Conservation (phyloP, 2,113 vertebrate species). For the Lipophrys pholis region DNA sequence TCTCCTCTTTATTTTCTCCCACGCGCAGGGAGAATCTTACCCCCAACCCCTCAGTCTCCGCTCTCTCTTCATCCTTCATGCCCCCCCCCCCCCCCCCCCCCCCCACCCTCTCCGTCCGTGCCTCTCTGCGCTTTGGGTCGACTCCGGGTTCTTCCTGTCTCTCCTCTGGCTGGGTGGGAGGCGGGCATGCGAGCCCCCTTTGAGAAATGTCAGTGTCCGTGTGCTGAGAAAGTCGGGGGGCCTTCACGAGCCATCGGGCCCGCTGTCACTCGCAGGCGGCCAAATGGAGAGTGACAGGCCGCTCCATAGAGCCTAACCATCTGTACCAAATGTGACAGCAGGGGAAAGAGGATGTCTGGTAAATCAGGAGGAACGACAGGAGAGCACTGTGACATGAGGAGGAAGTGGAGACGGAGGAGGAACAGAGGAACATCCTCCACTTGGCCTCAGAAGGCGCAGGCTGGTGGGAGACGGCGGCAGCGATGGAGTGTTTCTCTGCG, state of each 20-base stretch:
- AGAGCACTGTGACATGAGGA: slow-evolving; percentile 62
- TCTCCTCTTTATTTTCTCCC: neutral
- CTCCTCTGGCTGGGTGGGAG: slow-evolving; percentile 82
- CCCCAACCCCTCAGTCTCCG: slow-evolving; percentile 10
- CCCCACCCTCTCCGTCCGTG: slow-evolving; percentile 41
- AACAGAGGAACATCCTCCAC: slow-evolving; percentile 33
- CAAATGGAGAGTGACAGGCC: slow-evolving; percentile 90
- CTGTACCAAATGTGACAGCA: slow-evolving; percentile 92
- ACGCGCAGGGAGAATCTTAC: neutral
- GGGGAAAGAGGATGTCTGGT: slow-evolving; percentile 81
- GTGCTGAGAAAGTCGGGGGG: slow-evolving; percentile 82
- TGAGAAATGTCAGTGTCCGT: slow-evolving; percentile 88
- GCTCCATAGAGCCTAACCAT: slow-evolving; percentile 89
- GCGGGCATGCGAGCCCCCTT: slow-evolving; percentile 73
- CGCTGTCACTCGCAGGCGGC: slow-evolving; percentile 83
- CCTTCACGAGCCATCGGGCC: slow-evolving; percentile 88
- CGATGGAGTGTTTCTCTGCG: neutral
- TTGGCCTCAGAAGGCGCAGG: slow-evolving; percentile 34
- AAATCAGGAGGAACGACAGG: slow-evolving; percentile 76
- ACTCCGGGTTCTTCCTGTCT: slow-evolving; percentile 79
- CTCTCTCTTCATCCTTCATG: slow-evolving; percentile 8
- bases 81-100: slow-evolving; percentile 14
- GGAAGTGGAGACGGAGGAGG: slow-evolving; percentile 53
- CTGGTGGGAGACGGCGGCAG: slow-evolving; percentile 63
- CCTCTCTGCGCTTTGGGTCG: slow-evolving; percentile 60